phyloP scores from a whole-genome alignment of 2,113 vertebrate species.

The Aegithalos caudatus region DNA sequence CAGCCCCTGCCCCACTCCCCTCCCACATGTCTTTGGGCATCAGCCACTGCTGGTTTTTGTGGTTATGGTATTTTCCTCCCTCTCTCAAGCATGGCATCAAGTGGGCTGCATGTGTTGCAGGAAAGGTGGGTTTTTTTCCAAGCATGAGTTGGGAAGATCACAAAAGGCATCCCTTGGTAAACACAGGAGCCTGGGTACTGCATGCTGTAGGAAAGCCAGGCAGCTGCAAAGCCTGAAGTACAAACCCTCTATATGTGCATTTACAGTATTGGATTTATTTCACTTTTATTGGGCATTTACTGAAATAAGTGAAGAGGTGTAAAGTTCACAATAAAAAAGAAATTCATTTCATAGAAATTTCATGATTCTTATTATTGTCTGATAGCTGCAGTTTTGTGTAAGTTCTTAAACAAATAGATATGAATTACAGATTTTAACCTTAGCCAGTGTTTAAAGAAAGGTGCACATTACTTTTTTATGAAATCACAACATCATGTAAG shows the following conservation, averaged over 20 bases:
- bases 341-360: neutral
- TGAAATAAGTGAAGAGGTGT: neutral
- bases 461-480: neutral
- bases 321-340: slow-evolving; percentile 9
- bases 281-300: neutral
- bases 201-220: neutral
- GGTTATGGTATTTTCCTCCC: neutral
- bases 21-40: neutral
- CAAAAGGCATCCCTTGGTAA: neutral
- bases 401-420: slow-evolving; percentile 26
- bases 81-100: neutral
- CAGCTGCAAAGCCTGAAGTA: neutral
- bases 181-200: neutral
- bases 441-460: neutral
- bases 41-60: neutral
- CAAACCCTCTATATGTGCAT: neutral
- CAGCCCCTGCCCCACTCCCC: neutral
- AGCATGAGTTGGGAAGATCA: neutral
- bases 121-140: neutral
- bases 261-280: neutral
- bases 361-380: neutral
- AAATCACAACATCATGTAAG: neutral
- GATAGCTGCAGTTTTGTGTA: neutral
- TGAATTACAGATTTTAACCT: neutral
- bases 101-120: neutral